Conservation (phyloP, 2,113 vertebrate species). For the Saimiri boliviensis region DNA sequence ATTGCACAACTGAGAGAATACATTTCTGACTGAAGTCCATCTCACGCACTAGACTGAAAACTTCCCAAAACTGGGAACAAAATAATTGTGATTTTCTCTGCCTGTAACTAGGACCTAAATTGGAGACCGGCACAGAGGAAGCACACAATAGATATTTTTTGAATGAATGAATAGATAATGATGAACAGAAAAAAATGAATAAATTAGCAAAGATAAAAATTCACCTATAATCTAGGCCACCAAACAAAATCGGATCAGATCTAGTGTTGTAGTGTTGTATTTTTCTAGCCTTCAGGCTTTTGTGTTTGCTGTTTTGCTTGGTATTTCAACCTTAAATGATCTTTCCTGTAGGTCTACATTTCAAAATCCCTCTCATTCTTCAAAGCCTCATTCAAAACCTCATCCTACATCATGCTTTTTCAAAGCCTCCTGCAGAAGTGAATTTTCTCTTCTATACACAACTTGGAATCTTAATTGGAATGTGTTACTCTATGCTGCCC, state of each 20-base stretch:
- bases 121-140: not conserved
- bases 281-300: not conserved
- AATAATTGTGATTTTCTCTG: not conserved
- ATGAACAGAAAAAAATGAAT: not conserved
- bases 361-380: not conserved
- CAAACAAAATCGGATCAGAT: not conserved
- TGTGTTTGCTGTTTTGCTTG: not conserved
- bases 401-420: not conserved
- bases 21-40: not conserved
- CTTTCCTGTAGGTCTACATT: not conserved
- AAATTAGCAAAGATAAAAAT: not conserved
- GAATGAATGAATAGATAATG: not conserved
- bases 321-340: not conserved
- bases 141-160: not conserved
- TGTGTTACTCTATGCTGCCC: not conserved
- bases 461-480: not conserved
- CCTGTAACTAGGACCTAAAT: not conserved
- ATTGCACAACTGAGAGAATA: not conserved
- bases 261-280: not conserved
- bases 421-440: not conserved
- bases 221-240: not conserved
- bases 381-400: not conserved
- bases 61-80: not conserved
- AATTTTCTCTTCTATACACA: not conserved
- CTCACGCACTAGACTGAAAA: not conserved